Percentiles rank a stretch among this genome's conserved stretches.
Conservation (phyloP, 2,113 vertebrate genomes). For the Elgaria multicarinata region DNA sequence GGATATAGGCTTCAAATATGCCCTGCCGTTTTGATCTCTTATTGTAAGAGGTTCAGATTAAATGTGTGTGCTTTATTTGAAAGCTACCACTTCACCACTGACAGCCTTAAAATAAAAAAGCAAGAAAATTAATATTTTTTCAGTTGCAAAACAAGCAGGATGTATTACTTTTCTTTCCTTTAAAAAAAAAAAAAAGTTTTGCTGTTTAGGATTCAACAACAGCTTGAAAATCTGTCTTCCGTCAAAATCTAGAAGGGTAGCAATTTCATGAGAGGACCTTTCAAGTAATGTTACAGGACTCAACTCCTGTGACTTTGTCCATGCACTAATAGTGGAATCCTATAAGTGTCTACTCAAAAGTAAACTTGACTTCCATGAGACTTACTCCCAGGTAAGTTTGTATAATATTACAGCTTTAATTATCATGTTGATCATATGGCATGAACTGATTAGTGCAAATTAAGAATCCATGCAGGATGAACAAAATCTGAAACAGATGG, state of each 20-base stretch:
- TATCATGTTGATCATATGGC: constrained; percentile 43
- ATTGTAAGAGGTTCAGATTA: constrained; percentile 13
- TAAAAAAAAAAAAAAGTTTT: background rate
- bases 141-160: background rate
- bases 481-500: constrained; percentile 68
- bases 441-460: constrained; percentile 64
- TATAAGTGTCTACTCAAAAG: background rate
- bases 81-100: background rate
- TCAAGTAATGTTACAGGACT: constrained; percentile 24
- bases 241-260: background rate
- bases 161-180: background rate
- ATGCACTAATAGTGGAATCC: background rate
- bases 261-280: background rate
- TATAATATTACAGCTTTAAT: background rate
- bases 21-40: constrained; percentile 23
- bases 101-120: background rate
- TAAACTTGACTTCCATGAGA: background rate
- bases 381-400: background rate
- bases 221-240: constrained; percentile 4
- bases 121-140: background rate
- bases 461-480: constrained; percentile 64
- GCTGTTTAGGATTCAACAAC: background rate
- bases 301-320: constrained; percentile 29
- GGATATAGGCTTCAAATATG: constrained; percentile 32
- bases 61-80: constrained; percentile 2